Evolutionary conservation across 2,888 invertebrate species (phyloP).

Genomic region (Glomeris marginata): DNA sequence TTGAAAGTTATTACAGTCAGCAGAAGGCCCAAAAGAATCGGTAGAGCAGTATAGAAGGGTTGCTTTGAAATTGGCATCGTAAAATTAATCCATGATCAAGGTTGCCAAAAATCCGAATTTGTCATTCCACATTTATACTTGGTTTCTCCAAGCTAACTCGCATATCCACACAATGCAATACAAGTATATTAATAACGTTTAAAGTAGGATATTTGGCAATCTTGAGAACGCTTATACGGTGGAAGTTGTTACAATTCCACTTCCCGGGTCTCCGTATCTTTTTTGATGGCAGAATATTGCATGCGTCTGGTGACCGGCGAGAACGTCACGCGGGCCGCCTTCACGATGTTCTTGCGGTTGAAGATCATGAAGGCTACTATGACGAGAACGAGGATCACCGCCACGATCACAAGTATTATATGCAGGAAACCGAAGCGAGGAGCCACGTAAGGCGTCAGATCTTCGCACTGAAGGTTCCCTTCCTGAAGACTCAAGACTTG

Average conservation of each 20-base stretch:
- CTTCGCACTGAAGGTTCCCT: slow-evolving; percentile 20
- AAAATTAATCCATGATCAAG: too few relatives aligned
- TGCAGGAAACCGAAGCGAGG: slow-evolving; percentile 19
- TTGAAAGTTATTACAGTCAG: too few relatives aligned
- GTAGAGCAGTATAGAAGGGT: too few relatives aligned
- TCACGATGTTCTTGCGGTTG: slow-evolving; percentile 42
- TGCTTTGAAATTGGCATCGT: too few relatives aligned
- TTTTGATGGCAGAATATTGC: slow-evolving; percentile 50
- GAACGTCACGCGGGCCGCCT: slow-evolving; percentile 44
- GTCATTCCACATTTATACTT: too few relatives aligned
- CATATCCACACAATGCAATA: too few relatives aligned
- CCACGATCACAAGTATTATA: slow-evolving; percentile 32
- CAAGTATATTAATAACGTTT: too few relatives aligned
- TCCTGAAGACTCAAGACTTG: slow-evolving; percentile 18
- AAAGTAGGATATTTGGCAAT: too few relatives aligned
- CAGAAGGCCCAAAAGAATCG: too few relatives aligned
- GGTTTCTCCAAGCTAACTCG: too few relatives aligned
- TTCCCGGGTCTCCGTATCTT: slow-evolving; percentile 3
- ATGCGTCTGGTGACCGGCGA: slow-evolving; percentile 51
- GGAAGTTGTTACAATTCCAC: slow-evolving; percentile 6
- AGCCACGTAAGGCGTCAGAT: slow-evolving; percentile 10
- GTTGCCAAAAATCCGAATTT: too few relatives aligned
- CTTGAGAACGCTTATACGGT: too few relatives aligned
- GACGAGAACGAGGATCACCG: slow-evolving; percentile 39
- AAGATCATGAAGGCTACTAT: slow-evolving; percentile 40